Evolutionary conservation across 2,888 invertebrate species (phyloP).

Genomic region (Chloromyia formosa): DNA sequence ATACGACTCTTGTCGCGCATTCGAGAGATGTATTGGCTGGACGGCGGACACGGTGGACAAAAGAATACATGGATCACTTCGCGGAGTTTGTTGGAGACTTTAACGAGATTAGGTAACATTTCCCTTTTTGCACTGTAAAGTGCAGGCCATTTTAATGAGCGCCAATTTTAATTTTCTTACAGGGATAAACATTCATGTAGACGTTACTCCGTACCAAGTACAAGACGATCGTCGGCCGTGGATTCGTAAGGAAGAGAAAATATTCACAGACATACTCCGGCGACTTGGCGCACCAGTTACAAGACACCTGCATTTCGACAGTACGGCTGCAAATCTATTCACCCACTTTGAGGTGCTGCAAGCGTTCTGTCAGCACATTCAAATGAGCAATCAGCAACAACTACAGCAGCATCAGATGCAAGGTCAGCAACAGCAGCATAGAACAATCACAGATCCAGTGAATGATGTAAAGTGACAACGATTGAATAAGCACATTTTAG

Average conservation of each 20-base stretch:
- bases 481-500: conserved; percentile 44
- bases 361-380: conserved; percentile 67
- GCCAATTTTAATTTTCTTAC: no score
- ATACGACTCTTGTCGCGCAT: conserved; percentile 74
- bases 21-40: conserved; percentile 85
- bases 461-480: conserved; percentile 64
- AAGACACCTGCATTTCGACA: conserved; percentile 71
- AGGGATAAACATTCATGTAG: conserved; percentile 78
- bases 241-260: conserved; percentile 84
- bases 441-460: conserved; percentile 52
- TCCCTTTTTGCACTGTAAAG: no score
- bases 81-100: conserved; percentile 74
- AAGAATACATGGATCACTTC: conserved; percentile 90
- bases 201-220: conserved; percentile 92
- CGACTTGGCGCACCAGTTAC: conserved; percentile 74
- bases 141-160: no score
- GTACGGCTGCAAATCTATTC: conserved; percentile 68
- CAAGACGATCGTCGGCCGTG: conserved; percentile 81
- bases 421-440: conserved; percentile 54
- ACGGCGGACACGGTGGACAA: conserved; percentile 90
- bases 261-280: conserved; percentile 75
- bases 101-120: conserved; percentile 76
- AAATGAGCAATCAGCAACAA: conserved; percentile 59
- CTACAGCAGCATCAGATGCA: conserved; percentile 49
- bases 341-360: conserved; percentile 82